A percentile compares a stretch with the other conserved stretches of the same genome.
These are phyloP conservation scores for Isurus oxyrinchus DNA, from an alignment of 2,113 vertebrate species.

Conservation along the genomic window DNA sequence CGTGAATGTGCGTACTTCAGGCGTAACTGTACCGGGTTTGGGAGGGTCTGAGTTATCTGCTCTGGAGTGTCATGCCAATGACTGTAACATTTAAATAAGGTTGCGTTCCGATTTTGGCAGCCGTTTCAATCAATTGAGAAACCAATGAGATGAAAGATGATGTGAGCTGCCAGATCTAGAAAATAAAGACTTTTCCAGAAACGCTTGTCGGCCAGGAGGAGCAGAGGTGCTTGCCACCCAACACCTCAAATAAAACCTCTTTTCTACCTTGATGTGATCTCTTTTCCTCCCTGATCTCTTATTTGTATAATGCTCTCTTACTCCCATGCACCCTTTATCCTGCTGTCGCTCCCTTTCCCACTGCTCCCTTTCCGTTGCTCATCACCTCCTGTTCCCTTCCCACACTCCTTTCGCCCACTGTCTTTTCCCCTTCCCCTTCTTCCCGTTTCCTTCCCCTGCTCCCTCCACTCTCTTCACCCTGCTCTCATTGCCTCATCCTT, in stretches of 20 bases:
- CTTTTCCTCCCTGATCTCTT: background rate
- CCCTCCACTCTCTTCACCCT: no score
- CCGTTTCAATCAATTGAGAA: background rate
- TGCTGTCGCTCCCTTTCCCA: no score
- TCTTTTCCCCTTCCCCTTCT: no score
- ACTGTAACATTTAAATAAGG: background rate
- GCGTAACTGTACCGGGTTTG: no score
- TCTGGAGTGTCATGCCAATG: background rate
- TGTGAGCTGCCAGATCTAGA: background rate
- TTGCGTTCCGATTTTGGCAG: background rate
- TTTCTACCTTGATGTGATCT: background rate
- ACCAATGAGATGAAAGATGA: background rate
- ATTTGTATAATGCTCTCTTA: background rate
- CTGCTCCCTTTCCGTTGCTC: no score
- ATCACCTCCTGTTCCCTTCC: no score
- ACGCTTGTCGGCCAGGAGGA: background rate
- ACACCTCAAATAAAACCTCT: background rate
- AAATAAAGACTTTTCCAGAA: background rate
- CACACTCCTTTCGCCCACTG: no score
- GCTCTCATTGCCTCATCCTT: no score
- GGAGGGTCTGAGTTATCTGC: background rate
- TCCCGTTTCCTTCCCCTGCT: no score
- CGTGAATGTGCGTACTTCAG: background rate
- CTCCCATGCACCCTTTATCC: background rate
- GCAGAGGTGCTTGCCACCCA: background rate